Base-by-base conservation (phyloP, 1,140 invertebrate species). In the Micrasema longulum region DNA sequence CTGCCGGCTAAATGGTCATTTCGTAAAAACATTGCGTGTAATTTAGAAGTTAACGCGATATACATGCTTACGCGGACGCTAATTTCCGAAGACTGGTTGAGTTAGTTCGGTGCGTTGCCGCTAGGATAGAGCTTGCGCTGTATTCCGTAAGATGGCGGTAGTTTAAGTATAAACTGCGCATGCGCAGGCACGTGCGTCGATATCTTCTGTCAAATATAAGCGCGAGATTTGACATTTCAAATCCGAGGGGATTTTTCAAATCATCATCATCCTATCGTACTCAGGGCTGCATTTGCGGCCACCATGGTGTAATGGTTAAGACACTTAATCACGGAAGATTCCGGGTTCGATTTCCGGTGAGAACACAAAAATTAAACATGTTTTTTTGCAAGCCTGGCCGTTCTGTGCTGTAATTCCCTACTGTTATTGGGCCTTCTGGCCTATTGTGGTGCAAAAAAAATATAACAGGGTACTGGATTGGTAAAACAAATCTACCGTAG, bases 1-100 rank as follows among this genome's bases (percentile, higher is more conserved):
- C n/a, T 22, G 14, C 45, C 63, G 48, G 47, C 47, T 45, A 50
- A 12, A 35, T 50, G 47, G 35, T 14, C 63, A 66, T 66, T 66
- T 66, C 63, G 63, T 60, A 66, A 66, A 66, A 66, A 47, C 63
- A 64, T 26, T 7, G 22, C 36, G 22, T 52, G 26, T 31, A 26
- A 16, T 23, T 18, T 5, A 45, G 14, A 47, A 50, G n/a, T 16
- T 26, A 10, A 26, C 43, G 14, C n/a, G 10, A 18, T 16, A 11
- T 26, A 66, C 63, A 66, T 52, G 23, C 36, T 66, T 35, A n/a
- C 35, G n/a, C n/a, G 23, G 35, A 38, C 63, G 63, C 48, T 12
- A 52, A 66, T 47, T 50, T n/a, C 7, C 14, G 26, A 41, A 26
- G 45, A 66, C 63, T 66, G 47, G 6, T 1, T 20, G 1, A 14